Evolutionary conservation across 2,797 vertebrate genomes (phyloP), one percentile per base, ranked within the genome.

Genomic region (Peromyscus attwateri): DNA sequence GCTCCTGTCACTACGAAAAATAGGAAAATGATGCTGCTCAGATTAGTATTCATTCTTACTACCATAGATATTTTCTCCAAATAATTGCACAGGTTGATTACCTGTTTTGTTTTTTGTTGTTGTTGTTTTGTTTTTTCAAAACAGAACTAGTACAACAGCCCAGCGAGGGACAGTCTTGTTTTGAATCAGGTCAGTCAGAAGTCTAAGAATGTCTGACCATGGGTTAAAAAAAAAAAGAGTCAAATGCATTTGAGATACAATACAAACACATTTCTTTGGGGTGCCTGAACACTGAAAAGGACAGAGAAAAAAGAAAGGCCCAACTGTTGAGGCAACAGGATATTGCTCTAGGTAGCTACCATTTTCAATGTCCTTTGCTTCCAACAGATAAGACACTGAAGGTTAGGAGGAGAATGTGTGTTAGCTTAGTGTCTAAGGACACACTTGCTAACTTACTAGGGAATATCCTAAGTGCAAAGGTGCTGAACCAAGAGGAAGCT

Each of bases 381-480:
- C n/a, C 3, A 62, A 89, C 6, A 94, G 19, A 64, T 55, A 68
- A 70, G 6, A 90, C 16, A 34, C n/a, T 79, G 29, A 80, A 12
- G 5, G 83, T 7, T 46, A 46, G 46, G 62, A 91, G 57, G 17
- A 79, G 52, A 68, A 7, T 17, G 17, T 87, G 94, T 81, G 64
- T 93, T 89, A n/a, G 68, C 5, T 93, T 49, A 29, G 62, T 96
- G 64, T 93, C 55, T 80, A 46, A 96, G 31, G 71, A 92, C 34
- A 87, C 49, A 66, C 19, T 94, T 77, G 60, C 60, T 27, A 49
- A 31, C 2, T 70, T 79, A 16, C 66, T 93, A 43, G 64, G 66
- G 79, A 17, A 87, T 1, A 0, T 29, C 16, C 12, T 75, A 77
- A 62, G 19, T 40, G 9, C 77, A 62, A 82, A 82, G 8, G 9